Conservation (phyloP, 2,113 vertebrate genomes). For the Spilogale gracilis region DNA sequence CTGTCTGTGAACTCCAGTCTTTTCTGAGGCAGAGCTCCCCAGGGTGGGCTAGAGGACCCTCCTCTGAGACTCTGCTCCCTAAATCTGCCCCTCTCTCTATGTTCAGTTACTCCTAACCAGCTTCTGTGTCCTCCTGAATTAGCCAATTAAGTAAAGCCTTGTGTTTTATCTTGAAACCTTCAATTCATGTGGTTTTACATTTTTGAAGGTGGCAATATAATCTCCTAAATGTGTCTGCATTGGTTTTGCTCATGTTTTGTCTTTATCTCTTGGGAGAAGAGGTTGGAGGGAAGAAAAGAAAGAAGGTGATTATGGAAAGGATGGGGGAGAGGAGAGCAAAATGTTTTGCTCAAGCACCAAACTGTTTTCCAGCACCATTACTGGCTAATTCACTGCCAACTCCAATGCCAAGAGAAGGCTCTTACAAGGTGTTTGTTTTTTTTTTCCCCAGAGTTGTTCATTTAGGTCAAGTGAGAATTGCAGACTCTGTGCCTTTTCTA, state of each 20-base stretch:
- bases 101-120: neutral
- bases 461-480: neutral
- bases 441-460: neutral
- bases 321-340: neutral
- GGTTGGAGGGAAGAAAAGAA: neutral
- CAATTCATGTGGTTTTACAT: neutral
- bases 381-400: neutral
- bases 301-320: neutral
- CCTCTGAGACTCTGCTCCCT: neutral
- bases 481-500: neutral
- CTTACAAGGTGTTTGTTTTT: neutral
- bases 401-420: neutral
- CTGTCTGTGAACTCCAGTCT: neutral
- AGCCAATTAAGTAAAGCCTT: neutral
- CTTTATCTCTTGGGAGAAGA: neutral
- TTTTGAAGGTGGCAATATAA: neutral
- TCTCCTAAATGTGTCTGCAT: neutral
- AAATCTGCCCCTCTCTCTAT: neutral
- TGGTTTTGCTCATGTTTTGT: neutral
- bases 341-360: neutral
- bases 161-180: neutral
- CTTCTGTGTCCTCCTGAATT: neutral
- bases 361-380: neutral
- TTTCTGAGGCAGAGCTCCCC: neutral
- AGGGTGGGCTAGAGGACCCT: neutral